A percentile compares a stretch with the other conserved stretches of the same genome.
Conservation (phyloP, 2,797 vertebrate species). For the Acrocephalus scirpaceus region DNA sequence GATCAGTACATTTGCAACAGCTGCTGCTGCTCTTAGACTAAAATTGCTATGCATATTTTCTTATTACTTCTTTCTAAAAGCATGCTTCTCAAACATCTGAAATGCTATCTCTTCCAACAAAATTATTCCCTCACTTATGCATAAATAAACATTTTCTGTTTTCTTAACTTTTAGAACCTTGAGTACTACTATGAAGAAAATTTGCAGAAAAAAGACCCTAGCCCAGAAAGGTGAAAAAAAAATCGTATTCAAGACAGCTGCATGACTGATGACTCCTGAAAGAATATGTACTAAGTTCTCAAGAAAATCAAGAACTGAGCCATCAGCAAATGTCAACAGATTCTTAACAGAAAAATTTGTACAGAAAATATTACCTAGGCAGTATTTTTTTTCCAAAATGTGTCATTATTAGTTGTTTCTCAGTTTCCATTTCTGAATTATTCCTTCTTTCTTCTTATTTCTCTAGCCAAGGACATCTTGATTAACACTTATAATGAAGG, state of each 20-base stretch:
- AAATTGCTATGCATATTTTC: background rate
- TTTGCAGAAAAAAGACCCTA: background rate
- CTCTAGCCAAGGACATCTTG: background rate
- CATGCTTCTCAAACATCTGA: background rate
- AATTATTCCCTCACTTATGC: background rate
- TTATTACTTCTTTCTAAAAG: background rate
- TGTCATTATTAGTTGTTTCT: background rate
- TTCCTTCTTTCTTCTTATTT: background rate
- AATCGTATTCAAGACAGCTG: background rate
- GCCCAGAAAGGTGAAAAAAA: background rate
- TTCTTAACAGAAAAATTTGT: background rate
- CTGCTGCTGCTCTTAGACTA: background rate
- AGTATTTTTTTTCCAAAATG: background rate
- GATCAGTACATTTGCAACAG: background rate
- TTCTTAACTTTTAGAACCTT: background rate
- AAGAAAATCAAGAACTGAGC: background rate
- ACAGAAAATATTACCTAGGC: background rate
- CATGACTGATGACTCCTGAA: background rate
- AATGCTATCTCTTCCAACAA: background rate
- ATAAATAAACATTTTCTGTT: background rate
- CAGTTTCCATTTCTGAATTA: background rate
- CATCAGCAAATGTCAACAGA: background rate
- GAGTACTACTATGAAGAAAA: background rate
- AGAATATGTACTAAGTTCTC: background rate
- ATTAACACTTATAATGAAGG: background rate